Percentiles rank a stretch among this genome's conserved stretches.
Conservation (phyloP, 1,140 invertebrate species). For the Acromyrmex echinatior region DNA sequence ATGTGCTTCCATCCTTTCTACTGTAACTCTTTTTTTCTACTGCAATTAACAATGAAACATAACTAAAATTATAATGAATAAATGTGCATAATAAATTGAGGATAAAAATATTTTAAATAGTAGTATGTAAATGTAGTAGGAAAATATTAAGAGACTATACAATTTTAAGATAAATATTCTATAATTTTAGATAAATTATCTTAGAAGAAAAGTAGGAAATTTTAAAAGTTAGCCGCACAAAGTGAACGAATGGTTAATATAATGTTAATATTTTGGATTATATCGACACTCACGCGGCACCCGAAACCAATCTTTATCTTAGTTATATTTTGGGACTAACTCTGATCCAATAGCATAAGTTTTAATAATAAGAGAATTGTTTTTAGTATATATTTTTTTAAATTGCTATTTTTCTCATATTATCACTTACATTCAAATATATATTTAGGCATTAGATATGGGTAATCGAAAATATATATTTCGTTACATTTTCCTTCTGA, state of each 20-base stretch:
- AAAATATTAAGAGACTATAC: not conserved
- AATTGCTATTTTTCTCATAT: not conserved
- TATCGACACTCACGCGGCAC: conserved; percentile 47
- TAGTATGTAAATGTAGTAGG: not conserved
- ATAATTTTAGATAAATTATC: not conserved
- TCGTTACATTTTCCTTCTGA: not conserved
- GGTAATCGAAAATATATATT: not conserved
- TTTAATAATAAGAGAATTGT: conserved; percentile 34
- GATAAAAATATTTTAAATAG: not conserved
- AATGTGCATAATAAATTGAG: not conserved
- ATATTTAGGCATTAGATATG: not conserved
- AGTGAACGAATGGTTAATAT: conserved; percentile 55
- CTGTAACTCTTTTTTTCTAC: conserved; percentile 62
- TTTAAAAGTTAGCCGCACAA: not conserved
- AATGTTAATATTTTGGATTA: conserved; percentile 67
- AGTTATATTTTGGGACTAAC: conserved; percentile 27
- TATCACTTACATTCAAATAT: not conserved
- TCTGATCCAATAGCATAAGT: conserved; percentile 38
- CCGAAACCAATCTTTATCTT: conserved; percentile 20
- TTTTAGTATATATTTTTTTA: not conserved
- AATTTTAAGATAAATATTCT: not conserved
- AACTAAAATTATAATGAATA: not conserved
- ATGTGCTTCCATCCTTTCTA: conserved; percentile 17
- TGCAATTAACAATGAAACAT: not conserved
- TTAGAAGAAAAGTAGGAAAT: conserved; percentile 9